A percentile compares a stretch with the other conserved stretches of the same genome.
phyloP scores from a whole-genome alignment of 2,888 invertebrate genomes.

The Eretmocerus hayati region DNA sequence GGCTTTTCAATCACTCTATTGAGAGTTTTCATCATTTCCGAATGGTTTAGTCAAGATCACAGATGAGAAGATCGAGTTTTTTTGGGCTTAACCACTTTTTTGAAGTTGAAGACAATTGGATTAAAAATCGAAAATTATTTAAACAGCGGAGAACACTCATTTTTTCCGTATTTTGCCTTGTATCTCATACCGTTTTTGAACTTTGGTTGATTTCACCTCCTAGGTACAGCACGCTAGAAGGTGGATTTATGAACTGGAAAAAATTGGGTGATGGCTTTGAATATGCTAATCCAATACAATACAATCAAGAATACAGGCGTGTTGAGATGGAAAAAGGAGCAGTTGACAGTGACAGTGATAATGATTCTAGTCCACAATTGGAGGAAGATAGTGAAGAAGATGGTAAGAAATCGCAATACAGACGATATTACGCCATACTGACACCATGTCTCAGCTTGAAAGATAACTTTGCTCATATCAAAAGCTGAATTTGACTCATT shows the following conservation, averaged over 20 bases:
- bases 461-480: too few species aligned
- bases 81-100: too few species aligned
- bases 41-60: too few species aligned
- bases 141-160: too few species aligned
- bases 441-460: too few species aligned
- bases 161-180: neutral
- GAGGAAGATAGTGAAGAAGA: conserved; percentile 41
- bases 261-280: conserved; percentile 47
- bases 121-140: too few species aligned
- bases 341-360: conserved; percentile 35
- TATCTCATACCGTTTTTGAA: neutral
- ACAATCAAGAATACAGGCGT: conserved; percentile 57
- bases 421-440: too few species aligned
- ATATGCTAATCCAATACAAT: conserved; percentile 55
- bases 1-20: too few species aligned
- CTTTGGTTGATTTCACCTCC: neutral
- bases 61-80: too few species aligned
- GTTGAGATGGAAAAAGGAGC: conserved; percentile 47
- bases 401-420: too few species aligned
- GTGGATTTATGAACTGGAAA: conserved; percentile 44
- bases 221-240: conserved; percentile 40
- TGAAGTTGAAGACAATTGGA: neutral
- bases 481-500: neutral
- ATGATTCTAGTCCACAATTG: conserved; percentile 32
- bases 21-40: too few species aligned